Conservation (phyloP, 2,888 invertebrate species). For the Tanaodytes sp. region DNA sequence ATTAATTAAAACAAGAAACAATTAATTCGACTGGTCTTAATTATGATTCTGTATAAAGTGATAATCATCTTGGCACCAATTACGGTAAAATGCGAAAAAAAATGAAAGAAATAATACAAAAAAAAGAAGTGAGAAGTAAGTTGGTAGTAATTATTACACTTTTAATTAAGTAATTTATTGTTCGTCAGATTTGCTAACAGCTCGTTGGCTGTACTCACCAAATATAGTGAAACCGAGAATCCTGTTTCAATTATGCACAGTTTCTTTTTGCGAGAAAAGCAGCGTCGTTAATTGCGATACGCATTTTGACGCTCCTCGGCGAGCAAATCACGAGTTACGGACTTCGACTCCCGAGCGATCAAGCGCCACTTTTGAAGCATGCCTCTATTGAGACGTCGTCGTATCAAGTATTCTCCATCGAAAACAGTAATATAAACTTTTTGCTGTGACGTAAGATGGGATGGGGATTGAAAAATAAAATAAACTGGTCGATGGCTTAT, state of each 20-base stretch:
- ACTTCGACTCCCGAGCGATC: slow-evolving; percentile 10
- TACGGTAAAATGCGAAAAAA: no score
- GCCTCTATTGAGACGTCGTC: slow-evolving; percentile 31
- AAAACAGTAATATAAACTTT: slow-evolving; percentile 27
- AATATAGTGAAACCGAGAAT: slow-evolving; percentile 12
- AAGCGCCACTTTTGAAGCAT: slow-evolving; percentile 16
- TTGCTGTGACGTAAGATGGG: slow-evolving; percentile 18
- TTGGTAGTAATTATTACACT: no score
- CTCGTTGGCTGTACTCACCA: slow-evolving; percentile 12
- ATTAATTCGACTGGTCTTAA: no score
- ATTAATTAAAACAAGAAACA: no score
- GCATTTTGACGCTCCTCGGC: slow-evolving; percentile 5
- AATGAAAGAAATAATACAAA: no score
- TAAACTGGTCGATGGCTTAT: slow-evolving; percentile 1
- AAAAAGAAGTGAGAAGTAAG: no score
- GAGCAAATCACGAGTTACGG: slow-evolving; percentile 2
- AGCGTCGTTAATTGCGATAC: neutral
- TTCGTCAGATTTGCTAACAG: no score
- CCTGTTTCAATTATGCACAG: neutral
- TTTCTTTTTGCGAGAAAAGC: slow-evolving; percentile 3
- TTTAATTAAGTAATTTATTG: no score
- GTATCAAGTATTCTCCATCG: slow-evolving; percentile 37
- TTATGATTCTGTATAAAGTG: no score
- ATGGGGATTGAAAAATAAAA: slow-evolving; percentile 23
- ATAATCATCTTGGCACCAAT: no score